A percentile compares a stretch with the other conserved stretches of the same genome.
Conservation (phyloP, 2,888 invertebrate species). For the Anoncus sp. region DNA sequence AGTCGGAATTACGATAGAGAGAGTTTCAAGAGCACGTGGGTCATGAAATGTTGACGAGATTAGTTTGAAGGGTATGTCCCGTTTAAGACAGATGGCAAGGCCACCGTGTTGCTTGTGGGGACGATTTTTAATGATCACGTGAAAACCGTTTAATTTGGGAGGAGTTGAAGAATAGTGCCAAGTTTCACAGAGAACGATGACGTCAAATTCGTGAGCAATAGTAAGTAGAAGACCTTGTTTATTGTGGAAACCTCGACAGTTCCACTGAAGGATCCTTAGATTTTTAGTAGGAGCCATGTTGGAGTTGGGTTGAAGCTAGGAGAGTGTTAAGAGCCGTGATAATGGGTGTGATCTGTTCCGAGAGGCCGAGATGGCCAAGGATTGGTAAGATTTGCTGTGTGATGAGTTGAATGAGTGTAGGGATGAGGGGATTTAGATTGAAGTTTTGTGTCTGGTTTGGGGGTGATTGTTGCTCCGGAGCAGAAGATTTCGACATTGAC, state of each 20-base stretch:
- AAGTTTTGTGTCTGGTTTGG: background rate
- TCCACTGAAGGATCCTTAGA: slow-evolving; percentile 13
- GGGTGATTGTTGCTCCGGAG: background rate
- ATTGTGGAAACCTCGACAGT: slow-evolving; percentile 8
- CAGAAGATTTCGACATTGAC: too few species aligned
- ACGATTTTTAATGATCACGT: too few species aligned
- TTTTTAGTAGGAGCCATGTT: too few species aligned
- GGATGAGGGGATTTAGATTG: background rate
- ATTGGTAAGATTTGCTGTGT: slow-evolving; percentile 6
- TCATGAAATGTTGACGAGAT: too few species aligned
- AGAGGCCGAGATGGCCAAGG: slow-evolving; percentile 4
- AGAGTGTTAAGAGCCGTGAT: too few species aligned
- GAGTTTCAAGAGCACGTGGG: slow-evolving; percentile 24
- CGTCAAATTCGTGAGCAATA: background rate
- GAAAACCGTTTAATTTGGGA: too few species aligned
- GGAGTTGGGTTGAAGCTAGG: too few species aligned
- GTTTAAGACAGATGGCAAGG: too few species aligned
- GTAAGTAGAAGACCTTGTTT: background rate
- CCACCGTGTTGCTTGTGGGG: too few species aligned
- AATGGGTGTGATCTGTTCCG: background rate
- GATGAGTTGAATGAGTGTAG: background rate
- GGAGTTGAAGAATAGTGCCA: too few species aligned
- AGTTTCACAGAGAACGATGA: too few species aligned
- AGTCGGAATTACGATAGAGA: slow-evolving; percentile 21
- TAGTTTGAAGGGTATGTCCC: too few species aligned